A percentile compares a stretch with the other conserved stretches of the same genome.
Evolutionary conservation across 2,113 vertebrate species (phyloP).

Genomic region (Phyllostomus discolor): DNA sequence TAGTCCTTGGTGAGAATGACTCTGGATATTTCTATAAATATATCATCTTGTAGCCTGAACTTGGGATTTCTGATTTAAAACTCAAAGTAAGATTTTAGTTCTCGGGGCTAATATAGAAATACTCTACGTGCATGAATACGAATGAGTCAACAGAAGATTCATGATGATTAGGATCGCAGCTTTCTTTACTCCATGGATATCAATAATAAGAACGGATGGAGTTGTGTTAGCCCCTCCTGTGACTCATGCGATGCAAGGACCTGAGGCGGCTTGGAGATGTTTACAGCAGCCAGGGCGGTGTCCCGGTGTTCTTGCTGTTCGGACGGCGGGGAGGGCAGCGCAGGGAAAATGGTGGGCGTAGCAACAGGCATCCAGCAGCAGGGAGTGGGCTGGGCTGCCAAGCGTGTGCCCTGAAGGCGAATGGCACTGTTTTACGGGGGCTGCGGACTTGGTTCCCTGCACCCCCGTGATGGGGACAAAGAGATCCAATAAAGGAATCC

Average conservation of each 20-base stretch:
- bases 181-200: neutral
- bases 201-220: neutral
- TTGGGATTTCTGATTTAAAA: neutral
- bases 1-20: neutral
- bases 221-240: neutral
- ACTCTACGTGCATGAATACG: neutral
- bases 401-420: neutral
- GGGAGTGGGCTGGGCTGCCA: neutral
- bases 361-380: neutral
- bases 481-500: neutral
- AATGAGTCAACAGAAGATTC: neutral
- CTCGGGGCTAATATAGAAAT: neutral
- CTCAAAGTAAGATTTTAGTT: neutral
- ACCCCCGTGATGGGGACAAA: neutral
- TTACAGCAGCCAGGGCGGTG: neutral
- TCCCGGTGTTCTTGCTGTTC: neutral
- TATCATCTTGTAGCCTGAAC: neutral
- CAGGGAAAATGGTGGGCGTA: neutral
- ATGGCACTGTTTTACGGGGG: accelerated
- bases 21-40: neutral
- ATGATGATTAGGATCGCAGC: neutral
- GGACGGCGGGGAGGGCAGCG: neutral
- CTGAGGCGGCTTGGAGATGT: neutral
- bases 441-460: no score
- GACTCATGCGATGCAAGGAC: neutral